phyloP scores from a whole-genome alignment of 2,888 invertebrate genomes.

The Anorthoa munda region DNA sequence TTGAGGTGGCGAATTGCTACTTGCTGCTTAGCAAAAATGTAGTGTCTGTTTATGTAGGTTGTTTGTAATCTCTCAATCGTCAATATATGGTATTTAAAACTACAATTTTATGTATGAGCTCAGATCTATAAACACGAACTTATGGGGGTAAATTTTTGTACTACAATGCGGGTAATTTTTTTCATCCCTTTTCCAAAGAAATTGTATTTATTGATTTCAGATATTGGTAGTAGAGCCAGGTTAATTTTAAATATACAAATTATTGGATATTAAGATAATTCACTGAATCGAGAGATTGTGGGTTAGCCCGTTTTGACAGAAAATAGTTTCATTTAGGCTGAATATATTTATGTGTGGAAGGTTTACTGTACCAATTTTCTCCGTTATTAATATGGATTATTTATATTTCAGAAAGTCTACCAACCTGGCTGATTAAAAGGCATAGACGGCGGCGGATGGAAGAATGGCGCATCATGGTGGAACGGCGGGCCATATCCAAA shows the following conservation, averaged over 20 bases:
- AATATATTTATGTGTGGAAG: too few species aligned
- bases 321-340: neutral
- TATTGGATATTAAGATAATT: neutral
- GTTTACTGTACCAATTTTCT: too few species aligned
- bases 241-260: neutral
- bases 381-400: too few species aligned
- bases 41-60: neutral
- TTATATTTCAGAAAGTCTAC: conserved; percentile 73
- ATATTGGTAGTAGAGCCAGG: too few species aligned
- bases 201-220: too few species aligned
- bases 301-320: neutral
- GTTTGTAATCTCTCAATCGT: neutral
- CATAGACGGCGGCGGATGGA: conserved; percentile 94
- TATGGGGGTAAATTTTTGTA: too few species aligned
- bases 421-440: conserved; percentile 95
- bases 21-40: neutral
- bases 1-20: conserved; percentile 38
- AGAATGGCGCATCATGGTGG: conserved; percentile 97
- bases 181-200: too few species aligned
- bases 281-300: neutral
- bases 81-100: neutral
- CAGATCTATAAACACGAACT: neutral
- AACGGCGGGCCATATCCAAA: conserved; percentile 97
- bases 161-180: too few species aligned
- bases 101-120: neutral